Evolutionary conservation across 2,797 vertebrate genomes (phyloP), one percentile per base, ranked within the genome.

Genomic region (Echeneis naucrates): DNA sequence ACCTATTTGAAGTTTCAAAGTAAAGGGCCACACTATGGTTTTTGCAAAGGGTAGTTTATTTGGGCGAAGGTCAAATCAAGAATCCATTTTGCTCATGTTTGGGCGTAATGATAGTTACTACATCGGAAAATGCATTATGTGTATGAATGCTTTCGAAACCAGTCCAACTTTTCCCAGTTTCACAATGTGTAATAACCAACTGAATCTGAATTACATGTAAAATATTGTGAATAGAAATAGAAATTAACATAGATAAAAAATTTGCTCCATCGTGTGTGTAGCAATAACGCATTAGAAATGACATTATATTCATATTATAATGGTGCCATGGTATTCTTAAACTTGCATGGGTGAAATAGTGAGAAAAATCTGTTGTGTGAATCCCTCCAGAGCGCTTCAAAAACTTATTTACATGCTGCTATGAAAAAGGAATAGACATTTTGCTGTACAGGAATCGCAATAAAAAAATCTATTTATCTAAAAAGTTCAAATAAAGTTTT

Each of bases 401-500:
- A 63, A 48, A 45, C n/a, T n/a, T n/a, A n/a, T n/a, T n/a, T n/a
- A n/a, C n/a, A n/a, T n/a, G n/a, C n/a, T n/a, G n/a, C n/a, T n/a
- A n/a, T n/a, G n/a, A n/a, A n/a, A n/a, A n/a, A n/a, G n/a, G n/a
- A n/a, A n/a, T n/a, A n/a, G n/a, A n/a, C n/a, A n/a, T n/a, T n/a
- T n/a, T n/a, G n/a, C n/a, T n/a, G n/a, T n/a, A n/a, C n/a, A n/a
- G n/a, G n/a, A n/a, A n/a, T n/a, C n/a, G n/a, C n/a, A n/a, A n/a
- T n/a, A n/a, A n/a, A n/a, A n/a, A n/a, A n/a, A n/a, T n/a, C n/a
- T n/a, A n/a, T n/a, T n/a, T n/a, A n/a, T n/a, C n/a, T n/a, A n/a
- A n/a, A n/a, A n/a, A n/a, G n/a, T 55, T 72, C 67, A 30, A 72
- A 77, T 64, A 24, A 59, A 70, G 9, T 71, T 48, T 12, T 50